Evolutionary conservation across 2,113 vertebrate genomes (phyloP).

Genomic region (Dromiciops gliroides): DNA sequence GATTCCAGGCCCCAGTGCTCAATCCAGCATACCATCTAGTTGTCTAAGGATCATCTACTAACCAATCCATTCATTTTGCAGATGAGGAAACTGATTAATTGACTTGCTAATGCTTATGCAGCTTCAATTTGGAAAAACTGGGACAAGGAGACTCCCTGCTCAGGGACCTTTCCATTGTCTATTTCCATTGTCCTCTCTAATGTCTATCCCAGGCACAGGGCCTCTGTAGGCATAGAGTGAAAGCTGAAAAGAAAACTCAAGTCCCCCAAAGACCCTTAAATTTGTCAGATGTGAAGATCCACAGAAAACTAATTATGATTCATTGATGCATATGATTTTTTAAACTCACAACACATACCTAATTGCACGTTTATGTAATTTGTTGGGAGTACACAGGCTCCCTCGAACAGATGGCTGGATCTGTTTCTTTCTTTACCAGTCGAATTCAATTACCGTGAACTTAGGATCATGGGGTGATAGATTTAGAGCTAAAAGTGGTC

Average conservation of each 20-base stretch:
- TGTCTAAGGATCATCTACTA: neutral
- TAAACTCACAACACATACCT: constrained; percentile 11
- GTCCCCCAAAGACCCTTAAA: neutral
- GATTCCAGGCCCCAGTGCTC: neutral
- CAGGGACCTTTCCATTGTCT: neutral
- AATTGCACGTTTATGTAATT: constrained; percentile 7
- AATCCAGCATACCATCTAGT: neutral
- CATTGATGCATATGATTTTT: constrained; percentile 40
- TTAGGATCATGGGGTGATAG: neutral
- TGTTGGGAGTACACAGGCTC: constrained; percentile 14
- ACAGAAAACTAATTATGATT: constrained; percentile 39
- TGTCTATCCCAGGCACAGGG: neutral
- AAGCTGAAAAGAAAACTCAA: neutral
- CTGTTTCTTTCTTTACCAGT: constrained; percentile 20
- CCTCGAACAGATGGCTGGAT: neutral
- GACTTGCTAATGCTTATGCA: neutral
- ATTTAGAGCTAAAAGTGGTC: neutral
- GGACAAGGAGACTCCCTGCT: neutral
- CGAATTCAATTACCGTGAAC: constrained; percentile 55
- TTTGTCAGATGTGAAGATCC: constrained; percentile 42
- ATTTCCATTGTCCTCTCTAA: neutral
- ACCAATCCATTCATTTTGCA: neutral
- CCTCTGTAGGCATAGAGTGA: neutral
- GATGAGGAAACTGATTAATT: neutral
- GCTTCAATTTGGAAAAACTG: neutral